Evolutionary conservation across 2,888 invertebrate genomes (phyloP).

Genomic region (Microctonus brassicae): DNA sequence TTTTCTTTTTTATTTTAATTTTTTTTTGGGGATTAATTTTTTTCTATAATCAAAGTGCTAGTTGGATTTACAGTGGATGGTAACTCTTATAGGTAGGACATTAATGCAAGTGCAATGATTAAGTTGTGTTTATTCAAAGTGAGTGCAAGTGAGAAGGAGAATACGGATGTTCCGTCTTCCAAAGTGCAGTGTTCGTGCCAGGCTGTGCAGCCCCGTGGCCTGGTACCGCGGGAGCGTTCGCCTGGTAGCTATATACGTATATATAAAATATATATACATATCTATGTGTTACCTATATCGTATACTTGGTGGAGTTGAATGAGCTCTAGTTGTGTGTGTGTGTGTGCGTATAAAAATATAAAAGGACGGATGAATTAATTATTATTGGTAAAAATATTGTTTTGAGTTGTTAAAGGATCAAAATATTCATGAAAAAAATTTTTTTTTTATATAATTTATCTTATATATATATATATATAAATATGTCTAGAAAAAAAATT

Average conservation of each 20-base stretch:
- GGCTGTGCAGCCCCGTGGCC: constrained; percentile 65
- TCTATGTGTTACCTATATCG: constrained; percentile 45
- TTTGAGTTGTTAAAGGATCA: background rate
- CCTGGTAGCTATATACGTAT: constrained; percentile 42
- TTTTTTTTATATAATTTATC: background rate
- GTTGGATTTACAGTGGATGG: constrained; percentile 32
- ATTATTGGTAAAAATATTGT: no score
- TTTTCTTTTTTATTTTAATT: constrained; percentile 7
- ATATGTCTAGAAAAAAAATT: background rate
- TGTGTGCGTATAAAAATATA: constrained; percentile 15
- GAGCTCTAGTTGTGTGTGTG: constrained; percentile 15
- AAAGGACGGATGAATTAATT: constrained; percentile 7
- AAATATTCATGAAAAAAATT: background rate
- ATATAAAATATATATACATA: background rate
- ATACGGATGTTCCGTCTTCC: constrained; percentile 45
- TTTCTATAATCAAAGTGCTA: constrained; percentile 13
- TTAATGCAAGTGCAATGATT: constrained; percentile 6
- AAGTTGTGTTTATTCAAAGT: background rate
- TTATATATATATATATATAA: background rate
- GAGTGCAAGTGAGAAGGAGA: constrained; percentile 27
- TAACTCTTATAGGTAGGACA: background rate
- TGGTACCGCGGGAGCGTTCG: constrained; percentile 59
- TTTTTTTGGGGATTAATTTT: constrained; percentile 2
- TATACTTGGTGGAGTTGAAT: constrained; percentile 31
- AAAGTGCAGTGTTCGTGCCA: constrained; percentile 64